Base-by-base conservation (phyloP, 2,797 vertebrate species). In the Sphenopsis melanotis region DNA sequence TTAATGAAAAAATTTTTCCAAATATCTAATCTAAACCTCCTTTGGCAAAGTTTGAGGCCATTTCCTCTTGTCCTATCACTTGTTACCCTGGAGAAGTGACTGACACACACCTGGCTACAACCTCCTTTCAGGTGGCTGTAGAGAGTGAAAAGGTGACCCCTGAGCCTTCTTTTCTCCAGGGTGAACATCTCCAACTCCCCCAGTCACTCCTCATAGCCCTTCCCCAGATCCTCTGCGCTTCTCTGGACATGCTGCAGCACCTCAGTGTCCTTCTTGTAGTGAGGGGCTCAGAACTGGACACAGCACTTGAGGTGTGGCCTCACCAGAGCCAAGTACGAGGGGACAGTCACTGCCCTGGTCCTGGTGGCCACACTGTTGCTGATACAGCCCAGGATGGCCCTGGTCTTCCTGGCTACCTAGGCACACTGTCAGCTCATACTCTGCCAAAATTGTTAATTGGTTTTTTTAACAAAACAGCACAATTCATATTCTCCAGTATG, bases 221-320 rank as follows among this genome's bases (percentile, higher is more conserved):
- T 76, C 7, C 12, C n/a, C 29, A 76, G 14, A 41, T 44, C n/a
- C 18, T 8, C 0, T 50, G 14, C n/a, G 24, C 37, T 57, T 44
- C 42, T 30, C 42, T 63, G 59, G 37, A 60, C 37, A 15, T 30
- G 59, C 59, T 39, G 8, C 56, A 69, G 63, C 23, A 29, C 20
- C 29, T 50, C 44, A 37, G 6, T 24, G 14, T 50, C 49, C 18
- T 56, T 69, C 10, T 1, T 34, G n/a, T 6, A 34, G n/a, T 30
- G 32, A 61, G 16, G 2, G 10, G 29, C 27, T n/a, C 36, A 63
- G 34, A 76, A 26, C 6, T 22, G 37, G 22, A 29, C 64, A 70
- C 10, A 56, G 37, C 37, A 46, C 12, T 57, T 0, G 0, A 64
- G 21, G 9, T 52, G 37, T 27, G n/a, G 5, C n/a, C 30, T 50